These are phyloP conservation scores for Zoanthus solanderi DNA, from an alignment of 92 coral and sea anemone species.

Conservation along the genomic window DNA sequence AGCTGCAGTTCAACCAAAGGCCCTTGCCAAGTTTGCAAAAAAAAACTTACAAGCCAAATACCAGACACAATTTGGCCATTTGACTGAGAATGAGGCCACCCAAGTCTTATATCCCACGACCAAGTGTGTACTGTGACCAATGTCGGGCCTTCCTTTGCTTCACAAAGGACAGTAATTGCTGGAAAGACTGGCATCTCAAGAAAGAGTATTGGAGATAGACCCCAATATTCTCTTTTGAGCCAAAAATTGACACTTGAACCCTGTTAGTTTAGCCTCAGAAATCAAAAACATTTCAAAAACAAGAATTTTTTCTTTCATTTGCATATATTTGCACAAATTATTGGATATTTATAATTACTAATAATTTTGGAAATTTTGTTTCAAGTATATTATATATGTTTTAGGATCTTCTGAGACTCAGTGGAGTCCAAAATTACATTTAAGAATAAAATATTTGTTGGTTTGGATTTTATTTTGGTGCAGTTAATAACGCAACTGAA, in stretches of 20 bases:
- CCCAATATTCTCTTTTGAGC: neutral
- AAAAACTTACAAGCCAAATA: slow-evolving; percentile 17
- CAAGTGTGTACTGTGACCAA: slow-evolving; percentile 55
- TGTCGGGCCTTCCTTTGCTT: slow-evolving; percentile 51
- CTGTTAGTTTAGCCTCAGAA: neutral
- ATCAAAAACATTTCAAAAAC: slow-evolving; percentile 1
- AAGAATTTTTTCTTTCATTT: neutral
- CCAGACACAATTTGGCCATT: slow-evolving; percentile 11
- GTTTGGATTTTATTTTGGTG: neutral
- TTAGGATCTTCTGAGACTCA: slow-evolving; percentile 10
- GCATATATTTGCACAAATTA: neutral
- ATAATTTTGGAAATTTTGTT: neutral
- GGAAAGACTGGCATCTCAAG: slow-evolving; percentile 47
- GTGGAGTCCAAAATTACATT: neutral
- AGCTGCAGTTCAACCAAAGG: slow-evolving; percentile 50
- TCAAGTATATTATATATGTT: neutral
- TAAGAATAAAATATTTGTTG: slow-evolving; percentile 10
- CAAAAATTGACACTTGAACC: slow-evolving; percentile 4
- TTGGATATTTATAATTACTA: neutral
- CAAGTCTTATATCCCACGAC: slow-evolving; percentile 50
- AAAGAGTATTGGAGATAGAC: slow-evolving; percentile 25
- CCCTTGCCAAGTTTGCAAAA: slow-evolving; percentile 58
- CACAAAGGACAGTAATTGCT: slow-evolving; percentile 53
- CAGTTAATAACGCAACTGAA: neutral
- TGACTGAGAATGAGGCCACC: slow-evolving; percentile 23